Evolutionary conservation across 2,113 vertebrate genomes (phyloP).

Genomic region (Rhinolophus ferrumequinum): DNA sequence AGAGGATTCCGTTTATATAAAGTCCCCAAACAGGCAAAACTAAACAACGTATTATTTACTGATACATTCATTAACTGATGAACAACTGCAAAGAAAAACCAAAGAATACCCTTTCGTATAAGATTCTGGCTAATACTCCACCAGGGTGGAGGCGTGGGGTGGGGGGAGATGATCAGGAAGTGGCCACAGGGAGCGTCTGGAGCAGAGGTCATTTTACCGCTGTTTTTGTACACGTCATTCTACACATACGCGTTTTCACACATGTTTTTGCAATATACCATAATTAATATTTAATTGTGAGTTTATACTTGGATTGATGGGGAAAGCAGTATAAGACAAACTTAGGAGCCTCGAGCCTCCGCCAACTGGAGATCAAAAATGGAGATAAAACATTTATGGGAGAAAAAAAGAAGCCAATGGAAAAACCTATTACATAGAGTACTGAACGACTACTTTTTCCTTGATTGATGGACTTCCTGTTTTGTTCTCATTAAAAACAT

Average conservation of each 20-base stretch:
- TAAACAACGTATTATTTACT: not conserved
- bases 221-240: not conserved
- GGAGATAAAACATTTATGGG: not conserved
- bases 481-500: constrained; percentile 15
- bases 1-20: not conserved
- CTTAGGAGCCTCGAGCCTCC: not conserved
- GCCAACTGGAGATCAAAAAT: not conserved
- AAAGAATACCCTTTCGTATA: not conserved
- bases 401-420: constrained; percentile 27
- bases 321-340: not conserved
- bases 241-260: not conserved
- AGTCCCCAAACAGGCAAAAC: not conserved
- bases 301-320: not conserved
- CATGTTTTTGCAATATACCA: not conserved
- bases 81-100: not conserved
- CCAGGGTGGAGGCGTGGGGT: too few species aligned
- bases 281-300: not conserved
- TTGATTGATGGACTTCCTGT: constrained; percentile 40
- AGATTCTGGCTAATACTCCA: not conserved
- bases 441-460: constrained; percentile 23
- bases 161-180: too few species aligned
- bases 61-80: not conserved
- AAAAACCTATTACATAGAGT: not conserved
- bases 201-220: not conserved
- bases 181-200: not conserved